Evolutionary conservation across 2,888 invertebrate species (phyloP), one percentile per base, ranked within the genome.

Genomic region (Stramonita haemastoma): DNA sequence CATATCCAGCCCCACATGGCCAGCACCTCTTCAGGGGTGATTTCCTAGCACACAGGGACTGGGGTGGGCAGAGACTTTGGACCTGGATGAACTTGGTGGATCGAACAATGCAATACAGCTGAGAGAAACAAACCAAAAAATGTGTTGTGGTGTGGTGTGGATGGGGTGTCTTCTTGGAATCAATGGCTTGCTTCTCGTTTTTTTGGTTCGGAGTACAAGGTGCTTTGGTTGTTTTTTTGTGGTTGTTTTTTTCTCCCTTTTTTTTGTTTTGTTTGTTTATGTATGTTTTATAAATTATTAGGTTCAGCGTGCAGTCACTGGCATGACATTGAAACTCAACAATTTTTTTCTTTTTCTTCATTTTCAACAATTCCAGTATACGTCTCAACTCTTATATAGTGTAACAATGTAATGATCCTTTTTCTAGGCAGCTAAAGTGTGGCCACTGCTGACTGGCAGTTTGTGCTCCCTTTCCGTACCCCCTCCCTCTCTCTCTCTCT

Each of bases 1-100:
- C 93, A 93, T 84, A 87, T 93, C 70, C 93, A 93, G 88, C 92
- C 91, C 36, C 90, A 90, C 57, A 90, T 92, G 32, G 91, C 91
- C n/a, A 91, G 89, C 86, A 89, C 92, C 73, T 89, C 92, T 19
- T 91, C 92, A 34, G 90, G 90, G 83, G 87, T 93, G 89, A 91
- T 91, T 66, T 91, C 93, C 81, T 92, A 92, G 91, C 92, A 91
- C 70, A 19, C 13, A 26, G 81, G 22, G 15, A 5, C 19, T 36
- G 81, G 36, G 46, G 73, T 11, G 34, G 77, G 26, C 15, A 15
- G 1, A 46, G 77, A 36, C 29, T 22, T 8, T 46, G 19, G 19
- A 8, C n/a, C 32, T 46, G 46, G 11, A 29, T 77, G 34, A 34
- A 81, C 36, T 81, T 60, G 8, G n/a, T 19, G 17, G 26, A 66